A percentile compares a stretch with the other conserved stretches of the same genome.
These are phyloP conservation scores for Proteles cristata DNA, from an alignment of 2,113 vertebrate species.

Conservation along the genomic window DNA sequence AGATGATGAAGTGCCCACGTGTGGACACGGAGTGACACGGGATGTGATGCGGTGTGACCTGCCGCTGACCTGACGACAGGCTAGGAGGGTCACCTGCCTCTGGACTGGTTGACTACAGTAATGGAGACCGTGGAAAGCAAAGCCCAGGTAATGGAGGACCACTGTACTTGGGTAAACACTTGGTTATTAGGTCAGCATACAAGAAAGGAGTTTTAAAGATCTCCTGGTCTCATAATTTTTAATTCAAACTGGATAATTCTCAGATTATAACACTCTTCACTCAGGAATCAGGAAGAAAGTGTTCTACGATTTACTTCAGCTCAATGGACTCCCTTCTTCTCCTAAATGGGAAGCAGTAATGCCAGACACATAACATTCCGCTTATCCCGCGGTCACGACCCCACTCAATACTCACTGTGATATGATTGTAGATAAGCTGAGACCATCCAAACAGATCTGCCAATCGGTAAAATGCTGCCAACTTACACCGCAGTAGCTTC, in stretches of 20 bases:
- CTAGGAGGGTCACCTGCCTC: background rate
- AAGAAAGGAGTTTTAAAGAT: conserved; percentile 1
- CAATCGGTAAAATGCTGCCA: conserved; percentile 96
- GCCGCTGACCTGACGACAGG: background rate
- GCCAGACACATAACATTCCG: background rate
- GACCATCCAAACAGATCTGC: conserved; percentile 98
- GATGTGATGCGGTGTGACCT: background rate
- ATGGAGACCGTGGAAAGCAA: background rate
- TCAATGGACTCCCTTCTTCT: conserved; percentile 15
- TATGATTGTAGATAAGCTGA: conserved; percentile 99
- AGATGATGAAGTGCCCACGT: background rate
- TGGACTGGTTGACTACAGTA: background rate
- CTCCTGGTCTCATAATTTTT: background rate
- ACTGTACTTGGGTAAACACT: conserved; percentile 23
- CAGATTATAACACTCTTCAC: background rate
- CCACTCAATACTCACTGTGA: conserved; percentile 91
- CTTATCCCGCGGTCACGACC: conserved; percentile 7
- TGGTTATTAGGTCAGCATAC: background rate
- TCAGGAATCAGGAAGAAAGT: background rate
- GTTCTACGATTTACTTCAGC: background rate
- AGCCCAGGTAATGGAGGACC: background rate
- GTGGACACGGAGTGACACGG: background rate
- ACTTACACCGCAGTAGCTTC: conserved; percentile 95
- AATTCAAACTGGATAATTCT: background rate
- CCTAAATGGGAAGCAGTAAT: conserved; percentile 31